Percentiles rank a stretch among this genome's conserved stretches.
Evolutionary conservation across 2,113 vertebrate species (phyloP).

Genomic region (Leuciscus idus): DNA sequence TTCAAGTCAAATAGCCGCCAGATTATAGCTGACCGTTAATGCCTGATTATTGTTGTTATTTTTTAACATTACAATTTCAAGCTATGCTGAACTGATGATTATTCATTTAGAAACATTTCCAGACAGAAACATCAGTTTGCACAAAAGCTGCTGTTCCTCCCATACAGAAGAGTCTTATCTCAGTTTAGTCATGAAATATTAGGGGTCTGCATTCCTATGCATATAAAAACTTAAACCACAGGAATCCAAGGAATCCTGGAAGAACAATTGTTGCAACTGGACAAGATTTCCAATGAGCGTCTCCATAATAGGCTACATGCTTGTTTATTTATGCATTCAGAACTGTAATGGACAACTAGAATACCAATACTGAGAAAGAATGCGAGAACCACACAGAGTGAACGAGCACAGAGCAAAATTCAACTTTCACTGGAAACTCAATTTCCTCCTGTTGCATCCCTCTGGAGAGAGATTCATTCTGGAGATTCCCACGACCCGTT

Average conservation of each 20-base stretch:
- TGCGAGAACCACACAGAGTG: background rate
- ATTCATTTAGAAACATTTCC: background rate
- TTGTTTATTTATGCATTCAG: constrained; percentile 23
- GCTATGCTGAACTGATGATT: background rate
- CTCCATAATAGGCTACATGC: constrained; percentile 3
- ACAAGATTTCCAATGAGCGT: constrained; percentile 57
- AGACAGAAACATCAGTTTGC: background rate
- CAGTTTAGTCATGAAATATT: constrained; percentile 26
- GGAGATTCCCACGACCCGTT: constrained; percentile 22
- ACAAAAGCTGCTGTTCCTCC: constrained; percentile 18
- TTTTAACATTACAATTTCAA: background rate
- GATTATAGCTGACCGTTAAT: background rate
- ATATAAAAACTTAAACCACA: constrained; percentile 66
- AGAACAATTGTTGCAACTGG: constrained; percentile 69
- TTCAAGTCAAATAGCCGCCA: background rate
- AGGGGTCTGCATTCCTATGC: constrained; percentile 61
- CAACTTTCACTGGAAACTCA: constrained; percentile 10
- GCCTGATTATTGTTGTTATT: background rate
- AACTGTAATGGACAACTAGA: background rate
- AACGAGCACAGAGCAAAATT: background rate
- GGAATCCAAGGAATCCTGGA: constrained; percentile 70
- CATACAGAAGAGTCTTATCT: constrained; percentile 30
- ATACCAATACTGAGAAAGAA: constrained; percentile 26
- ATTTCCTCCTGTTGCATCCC: background rate
- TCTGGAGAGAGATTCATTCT: background rate